Conservation (phyloP, 2,797 vertebrate genomes). For the Sitta carolinensis region DNA sequence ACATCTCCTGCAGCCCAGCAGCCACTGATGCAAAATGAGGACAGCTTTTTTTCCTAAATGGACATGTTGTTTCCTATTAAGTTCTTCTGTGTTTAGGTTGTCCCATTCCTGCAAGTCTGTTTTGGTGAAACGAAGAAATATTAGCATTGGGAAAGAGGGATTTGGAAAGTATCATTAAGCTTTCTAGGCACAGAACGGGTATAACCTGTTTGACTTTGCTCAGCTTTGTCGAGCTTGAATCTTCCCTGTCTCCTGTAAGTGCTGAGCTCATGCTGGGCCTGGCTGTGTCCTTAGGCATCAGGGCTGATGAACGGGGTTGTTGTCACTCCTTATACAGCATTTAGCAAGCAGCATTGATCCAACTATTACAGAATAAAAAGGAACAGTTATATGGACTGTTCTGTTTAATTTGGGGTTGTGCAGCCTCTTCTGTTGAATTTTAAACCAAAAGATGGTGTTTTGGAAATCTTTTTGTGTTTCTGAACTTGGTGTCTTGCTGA, state of each 20-base stretch:
- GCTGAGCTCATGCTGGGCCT: not conserved
- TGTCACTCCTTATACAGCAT: not conserved
- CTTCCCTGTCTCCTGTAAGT: not conserved
- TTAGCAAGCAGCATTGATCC: not conserved
- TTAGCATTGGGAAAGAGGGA: slow-evolving; percentile 20
- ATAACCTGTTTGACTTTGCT: slow-evolving; percentile 36
- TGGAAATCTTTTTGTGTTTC: not conserved
- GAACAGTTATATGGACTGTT: not conserved
- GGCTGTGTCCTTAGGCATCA: not conserved
- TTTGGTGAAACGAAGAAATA: slow-evolving; percentile 29
- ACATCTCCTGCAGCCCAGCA: not conserved
- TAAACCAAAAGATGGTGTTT: not conserved
- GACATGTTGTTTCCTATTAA: not conserved
- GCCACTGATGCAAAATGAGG: not conserved
- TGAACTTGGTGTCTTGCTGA: not conserved
- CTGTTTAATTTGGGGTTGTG: not conserved
- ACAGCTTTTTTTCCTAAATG: not conserved
- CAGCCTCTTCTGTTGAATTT: not conserved
- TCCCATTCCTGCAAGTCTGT: not conserved
- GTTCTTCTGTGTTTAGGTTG: not conserved
- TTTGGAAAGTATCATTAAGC: not conserved
- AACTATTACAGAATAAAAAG: not conserved
- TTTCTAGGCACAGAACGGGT: slow-evolving; percentile 47
- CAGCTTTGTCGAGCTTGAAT: not conserved
- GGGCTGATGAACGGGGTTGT: not conserved